These are phyloP conservation scores for Acanthopleura granulata DNA, from an alignment of 2,888 invertebrate species.

Conservation along the genomic window DNA sequence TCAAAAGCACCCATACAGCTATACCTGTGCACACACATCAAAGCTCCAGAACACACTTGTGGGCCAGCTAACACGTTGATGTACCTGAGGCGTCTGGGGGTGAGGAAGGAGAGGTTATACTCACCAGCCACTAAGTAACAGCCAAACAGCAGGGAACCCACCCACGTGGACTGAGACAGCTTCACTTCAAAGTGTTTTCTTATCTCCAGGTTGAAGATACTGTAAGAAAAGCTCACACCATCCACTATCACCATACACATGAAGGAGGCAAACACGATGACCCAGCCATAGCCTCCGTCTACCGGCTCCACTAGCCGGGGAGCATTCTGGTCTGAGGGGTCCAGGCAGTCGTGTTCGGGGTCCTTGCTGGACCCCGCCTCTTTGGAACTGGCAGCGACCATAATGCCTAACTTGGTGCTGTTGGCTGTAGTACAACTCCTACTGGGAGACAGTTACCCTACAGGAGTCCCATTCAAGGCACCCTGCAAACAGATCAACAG, in stretches of 20 bases:
- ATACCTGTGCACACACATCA: too few species aligned
- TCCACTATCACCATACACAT: conserved; percentile 72
- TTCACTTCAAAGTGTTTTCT: conserved; percentile 78
- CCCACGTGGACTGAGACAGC: conserved; percentile 82
- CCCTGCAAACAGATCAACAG: background rate
- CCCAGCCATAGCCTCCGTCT: conserved; percentile 67
- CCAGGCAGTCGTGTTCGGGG: conserved; percentile 11
- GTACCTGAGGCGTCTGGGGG: too few species aligned
- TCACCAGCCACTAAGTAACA: conserved; percentile 89
- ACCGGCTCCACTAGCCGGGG: conserved; percentile 46
- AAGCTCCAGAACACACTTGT: too few species aligned
- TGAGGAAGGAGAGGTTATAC: conserved; percentile 19
- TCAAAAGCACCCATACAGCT: too few species aligned
- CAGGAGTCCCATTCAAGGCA: background rate
- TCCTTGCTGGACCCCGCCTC: background rate
- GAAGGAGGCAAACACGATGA: conserved; percentile 60
- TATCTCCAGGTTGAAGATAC: conserved; percentile 79
- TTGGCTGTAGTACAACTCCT: background rate
- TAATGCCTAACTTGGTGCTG: background rate
- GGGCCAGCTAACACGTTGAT: too few species aligned
- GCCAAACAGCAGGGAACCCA: conserved; percentile 88
- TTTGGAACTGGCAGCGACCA: background rate
- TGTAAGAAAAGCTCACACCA: conserved; percentile 92
- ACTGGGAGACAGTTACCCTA: background rate
- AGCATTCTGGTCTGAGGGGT: conserved; percentile 21